Base-by-base conservation (phyloP, 1,140 invertebrate species). In the Orchesella cincta region DNA sequence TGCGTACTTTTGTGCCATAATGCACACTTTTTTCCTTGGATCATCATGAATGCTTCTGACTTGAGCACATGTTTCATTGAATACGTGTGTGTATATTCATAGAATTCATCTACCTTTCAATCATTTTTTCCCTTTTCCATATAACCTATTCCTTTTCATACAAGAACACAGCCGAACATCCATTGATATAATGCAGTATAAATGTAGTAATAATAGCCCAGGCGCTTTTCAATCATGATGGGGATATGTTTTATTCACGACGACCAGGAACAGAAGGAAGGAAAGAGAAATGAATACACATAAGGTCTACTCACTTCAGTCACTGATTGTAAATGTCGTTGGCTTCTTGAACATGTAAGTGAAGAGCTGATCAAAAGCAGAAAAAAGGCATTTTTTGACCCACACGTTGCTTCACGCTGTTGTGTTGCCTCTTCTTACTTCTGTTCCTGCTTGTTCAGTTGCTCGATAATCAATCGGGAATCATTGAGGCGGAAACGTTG, bases 91-190 rank as follows among this genome's bases (percentile, higher is more conserved):
- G 23, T 29, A 29, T 67, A 3, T 29, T 14, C 26, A 31, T 62
- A 12, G 12, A 18, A 8, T 67, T 67, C 62, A 31, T 67, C 23
- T 33, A 67, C 62, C 62, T 67, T 67, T 67, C 62, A 67, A 67
- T 67, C 62, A 67, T 67, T 67, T 67, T 67, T 67, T 67, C 31
- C 62, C 62, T 33, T 67, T 67, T 46, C 20, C 39, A 46, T 46
- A 12, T 46, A 12, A 12, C 20, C 8, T 46, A 20, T 12, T 12
- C 39, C 8, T 67, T 67, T 67, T 29, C 12, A 67, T 29, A 23
- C 39, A 46, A 46, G 39, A 46, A 46, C 54, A 57, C 29, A 67
- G 31, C 8, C 62, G 3, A 57, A 23, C 54, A 57, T 16, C 26
- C 54, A 57, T 57, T 57, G 12, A 57, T 57, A 57, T 57, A 57